phyloP scores from a whole-genome alignment of 2,113 vertebrate genomes.

The Grus americana region DNA sequence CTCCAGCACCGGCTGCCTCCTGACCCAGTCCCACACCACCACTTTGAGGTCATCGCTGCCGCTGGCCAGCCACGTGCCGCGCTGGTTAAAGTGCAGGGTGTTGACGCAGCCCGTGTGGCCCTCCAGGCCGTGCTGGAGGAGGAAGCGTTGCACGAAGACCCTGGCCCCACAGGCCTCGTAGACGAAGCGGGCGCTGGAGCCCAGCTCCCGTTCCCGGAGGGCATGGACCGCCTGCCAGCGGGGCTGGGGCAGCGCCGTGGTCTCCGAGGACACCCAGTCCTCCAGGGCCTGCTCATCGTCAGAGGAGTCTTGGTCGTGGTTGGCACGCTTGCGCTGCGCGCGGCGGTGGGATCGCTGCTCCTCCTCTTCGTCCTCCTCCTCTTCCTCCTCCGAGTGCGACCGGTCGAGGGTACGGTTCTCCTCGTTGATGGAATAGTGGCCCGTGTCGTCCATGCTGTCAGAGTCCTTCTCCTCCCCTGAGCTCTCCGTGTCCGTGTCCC shows the following conservation, averaged over 20 bases:
- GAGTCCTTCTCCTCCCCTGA: constrained; percentile 88
- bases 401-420: constrained; percentile 77
- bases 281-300: constrained; percentile 88
- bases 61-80: constrained; percentile 90
- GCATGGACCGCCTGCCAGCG: constrained; percentile 85
- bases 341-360: constrained; percentile 65
- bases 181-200: constrained; percentile 83
- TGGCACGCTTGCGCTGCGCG: constrained; percentile 68
- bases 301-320: constrained; percentile 75
- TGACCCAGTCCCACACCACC: constrained; percentile 94
- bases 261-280: constrained; percentile 89
- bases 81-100: constrained; percentile 96
- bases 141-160: constrained; percentile 89
- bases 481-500: constrained; percentile 73
- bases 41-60: constrained; percentile 95
- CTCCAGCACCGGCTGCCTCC: constrained; percentile 85
- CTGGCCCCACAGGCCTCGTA: constrained; percentile 87
- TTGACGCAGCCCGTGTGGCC: constrained; percentile 94
- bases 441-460: constrained; percentile 94
- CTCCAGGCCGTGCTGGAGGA: constrained; percentile 89
- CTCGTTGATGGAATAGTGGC: constrained; percentile 88
- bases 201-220: constrained; percentile 85
- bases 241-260: constrained; percentile 79
- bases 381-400: constrained; percentile 82
- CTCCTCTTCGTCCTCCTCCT: constrained; percentile 76